Evolutionary conservation across 2,888 invertebrate genomes (phyloP), one percentile per base, ranked within the genome.

Genomic region (Hoplodrina blanda): DNA sequence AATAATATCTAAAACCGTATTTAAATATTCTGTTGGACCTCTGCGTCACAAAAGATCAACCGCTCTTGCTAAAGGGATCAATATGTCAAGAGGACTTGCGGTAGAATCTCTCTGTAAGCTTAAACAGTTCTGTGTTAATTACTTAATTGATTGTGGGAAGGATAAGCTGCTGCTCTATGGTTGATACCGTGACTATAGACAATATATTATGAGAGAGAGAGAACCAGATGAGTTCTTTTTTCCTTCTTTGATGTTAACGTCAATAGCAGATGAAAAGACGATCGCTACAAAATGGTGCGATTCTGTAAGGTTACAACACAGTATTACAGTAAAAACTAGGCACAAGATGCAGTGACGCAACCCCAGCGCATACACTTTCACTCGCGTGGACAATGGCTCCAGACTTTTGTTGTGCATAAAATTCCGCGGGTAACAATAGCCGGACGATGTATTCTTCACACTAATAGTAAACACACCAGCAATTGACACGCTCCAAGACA

Each of bases 371-470:
- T 74, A 67, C 73, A 76, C 68, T 70, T 65, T 74, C 78, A 82
- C 84, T 85, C 41, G 69, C 65, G 60, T 72, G 78, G 82, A 85
- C 85, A 84, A 84, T 78, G 73, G 76, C 55, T 73, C 65, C 85
- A 76, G 77, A 69, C 72, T 74, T 55, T 68, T 76, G 81, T 77
- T 83, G 83, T 77, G 77, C 85, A 83, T 79, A 77, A 69, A 77
- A 85, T 83, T 77, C 81, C 83, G 54, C 69, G 59, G 64, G 54
- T 60, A 61, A 85, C 84, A 85, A 83, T 83, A 75, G 80, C 82
- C 85, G 83, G 84, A 85, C 76, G 84, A 63, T 62, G 71, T 69
- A 66, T 73, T 69, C 84, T 73, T 70, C 69, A 56, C 65, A 56
- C 65, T 50, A 59, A 73, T 66, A 76, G 74, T 74, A 76, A 70